Base-by-base conservation (phyloP, 1,140 invertebrate genomes). In the Leptestheria dahalacensis region DNA sequence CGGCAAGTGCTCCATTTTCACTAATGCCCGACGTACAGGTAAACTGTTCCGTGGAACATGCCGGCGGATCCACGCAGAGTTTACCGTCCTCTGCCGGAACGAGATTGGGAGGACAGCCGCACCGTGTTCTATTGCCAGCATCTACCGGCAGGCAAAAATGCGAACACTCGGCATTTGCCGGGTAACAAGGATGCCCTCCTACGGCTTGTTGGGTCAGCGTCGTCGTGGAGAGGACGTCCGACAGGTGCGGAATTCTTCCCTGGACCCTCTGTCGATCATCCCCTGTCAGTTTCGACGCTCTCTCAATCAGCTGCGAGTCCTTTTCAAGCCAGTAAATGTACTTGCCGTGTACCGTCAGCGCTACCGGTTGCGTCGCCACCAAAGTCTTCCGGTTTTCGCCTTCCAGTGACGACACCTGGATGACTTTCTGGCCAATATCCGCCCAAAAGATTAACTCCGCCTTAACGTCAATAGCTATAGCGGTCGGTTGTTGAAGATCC, bases 401-500 rank as follows among this genome's bases (percentile, higher is more conserved):
- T 67, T 82, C 78, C 4, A 92, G 75, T 65, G 88, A 81, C 49
- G 82, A 78, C 52, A 79, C 80, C 68, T 88, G 85, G 51, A 92
- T 89, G 49, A 82, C 78, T 48, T 82, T 77, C 3, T 79, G 79
- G 63, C 82, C 79, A 0, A 63, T 59, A 60, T 74, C 73, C 3
- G 88, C 83, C 87, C 91, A 97, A 69, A 88, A 96, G 1, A 97
- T 74, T 54, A 82, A 76, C 66, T 88, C 81, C 12, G 82, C 78
- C 51, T 78, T 74, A 25, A 82, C 80, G 72, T 97, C 93, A 0
- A 96, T 74, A 0, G 90, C 78, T 12, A 97, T 74, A 4, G 86
- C 84, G 15, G 83, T 83, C 0, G 81, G 76, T 46, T 76, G 71
- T 29, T 78, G 73, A 0, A 91, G 77, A 67, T 88, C 84, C 46